These are phyloP conservation scores for Syncerus caffer DNA, from an alignment of 2,797 vertebrate genomes.

Conservation along the genomic window DNA sequence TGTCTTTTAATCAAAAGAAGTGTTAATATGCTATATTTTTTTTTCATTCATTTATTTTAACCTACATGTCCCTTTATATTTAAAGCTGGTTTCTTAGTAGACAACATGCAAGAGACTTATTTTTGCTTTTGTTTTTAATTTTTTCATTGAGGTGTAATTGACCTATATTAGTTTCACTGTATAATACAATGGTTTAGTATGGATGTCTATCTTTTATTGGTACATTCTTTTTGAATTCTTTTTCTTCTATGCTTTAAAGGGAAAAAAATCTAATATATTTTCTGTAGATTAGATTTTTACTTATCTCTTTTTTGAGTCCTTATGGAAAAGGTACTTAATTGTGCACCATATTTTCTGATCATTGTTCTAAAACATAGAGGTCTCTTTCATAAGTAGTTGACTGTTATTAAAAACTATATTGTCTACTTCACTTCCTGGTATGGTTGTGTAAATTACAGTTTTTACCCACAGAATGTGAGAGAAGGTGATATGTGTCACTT, in stretches of 20 bases:
- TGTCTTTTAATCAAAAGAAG: not conserved
- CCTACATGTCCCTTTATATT: not conserved
- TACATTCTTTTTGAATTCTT: not conserved
- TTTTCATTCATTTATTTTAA: not conserved
- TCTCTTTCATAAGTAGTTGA: not conserved
- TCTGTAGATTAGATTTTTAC: not conserved
- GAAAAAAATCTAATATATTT: not conserved
- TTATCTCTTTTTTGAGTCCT: not conserved
- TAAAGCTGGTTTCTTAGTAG: not conserved
- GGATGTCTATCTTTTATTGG: not conserved
- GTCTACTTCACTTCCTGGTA: not conserved
- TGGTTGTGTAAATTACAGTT: not conserved
- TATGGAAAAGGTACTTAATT: not conserved
- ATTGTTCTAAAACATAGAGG: not conserved
- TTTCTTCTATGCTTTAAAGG: not conserved
- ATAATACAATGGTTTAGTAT: not conserved
- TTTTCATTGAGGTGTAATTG: not conserved
- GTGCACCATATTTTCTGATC: not conserved
- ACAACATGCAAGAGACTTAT: not conserved
- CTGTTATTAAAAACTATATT: not conserved
- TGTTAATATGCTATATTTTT: not conserved
- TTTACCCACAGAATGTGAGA: not conserved
- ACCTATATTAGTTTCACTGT: not conserved
- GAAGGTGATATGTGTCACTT: not conserved
- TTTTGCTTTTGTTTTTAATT: not conserved